Evolutionary conservation across 2,888 invertebrate species (phyloP), one percentile per base, ranked within the genome.

Genomic region (Mythimna pallens): DNA sequence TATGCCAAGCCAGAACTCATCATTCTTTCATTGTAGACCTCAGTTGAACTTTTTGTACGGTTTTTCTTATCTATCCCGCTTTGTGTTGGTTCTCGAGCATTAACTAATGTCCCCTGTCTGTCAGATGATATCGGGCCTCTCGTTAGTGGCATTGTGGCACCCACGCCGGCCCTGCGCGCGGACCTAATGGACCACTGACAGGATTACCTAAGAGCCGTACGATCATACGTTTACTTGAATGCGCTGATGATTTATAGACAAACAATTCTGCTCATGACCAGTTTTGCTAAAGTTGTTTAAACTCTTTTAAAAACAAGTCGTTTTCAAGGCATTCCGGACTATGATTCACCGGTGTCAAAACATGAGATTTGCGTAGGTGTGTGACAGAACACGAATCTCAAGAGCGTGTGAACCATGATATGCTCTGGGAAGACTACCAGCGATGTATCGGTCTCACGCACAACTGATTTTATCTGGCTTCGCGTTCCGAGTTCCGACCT

Each of bases 91-190:
- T 88, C 89, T 86, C 82, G 88, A 86, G 91, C 92, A 91, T 93
- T 92, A 91, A 93, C 93, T 92, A 93, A 94, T 93, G 93, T 92
- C 90, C 88, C 88, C 87, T 90, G 93, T 92, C 93, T 93, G 92
- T 93, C 93, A 93, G 93, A 93, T 94, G 92, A 92, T 94, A 94
- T 94, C 94, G 89, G 89, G 82, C 82, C 83, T 86, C 92, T 95
- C 94, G 94, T 95, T 95, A 95, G 94, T 91, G 90, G 92, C 91
- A 93, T 94, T 94, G 95, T 94, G 90, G 92, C 93, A 91, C 94
- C 94, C 93, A 94, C 94, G 92, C 91, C 76, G 80, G 84, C 86
- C 88, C 87, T 86, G 83, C 74, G 87, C 86, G 76, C 81, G 82
- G 85, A 87, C 87, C 90, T 94, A 94, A 93, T 93, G 92, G 89